Base-by-base conservation (phyloP, 2,888 invertebrate species). In the Agrochola macilenta region DNA sequence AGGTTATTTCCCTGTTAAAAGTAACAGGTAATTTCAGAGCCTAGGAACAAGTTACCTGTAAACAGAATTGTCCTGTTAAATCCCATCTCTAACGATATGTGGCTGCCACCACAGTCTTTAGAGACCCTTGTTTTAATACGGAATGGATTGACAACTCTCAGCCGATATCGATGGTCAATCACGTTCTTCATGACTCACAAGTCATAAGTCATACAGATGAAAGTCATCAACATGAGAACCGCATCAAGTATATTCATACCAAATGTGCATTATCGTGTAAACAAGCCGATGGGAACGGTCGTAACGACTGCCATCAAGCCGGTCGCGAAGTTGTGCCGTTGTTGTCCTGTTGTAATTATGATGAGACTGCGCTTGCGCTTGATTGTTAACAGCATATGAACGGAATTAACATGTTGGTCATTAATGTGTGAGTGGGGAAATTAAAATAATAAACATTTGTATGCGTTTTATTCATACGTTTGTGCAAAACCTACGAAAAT, bases 221-320 rank as follows among this genome's bases (percentile, higher is more conserved):
- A 83, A 79, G 73, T 58, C 58, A 71, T 75, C 89, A 84, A 85
- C 76, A 91, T 91, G 91, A 89, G 92, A 90, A 90, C 90, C 88
- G 78, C 89, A 89, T 87, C 82, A 86, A 86, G 87, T 78, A 82
- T 85, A 92, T 92, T 74, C 85, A 81, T 87, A 85, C 87, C 92
- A 92, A 91, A 86, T 84, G 82, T 83, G 52, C 64, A 4, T 26
- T 14, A 26, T 66, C 52, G 84, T 83, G 79, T 81, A 81, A 83
- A 81, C 81, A 81, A 26, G 0, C 0, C 70, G 83, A 61, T 81
- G 81, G 81, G 81, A 81, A 83, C 79, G 57, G 8, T 66, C 65
- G 43, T 81, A 49, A 83, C 11, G 69, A 69, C 61, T 20, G 78
- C 76, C 35, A 86, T 86, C 87, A 81, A 82, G 78, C 69, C 76